phyloP scores from a whole-genome alignment of 2,113 vertebrate species.

The Polypterus bichir region DNA sequence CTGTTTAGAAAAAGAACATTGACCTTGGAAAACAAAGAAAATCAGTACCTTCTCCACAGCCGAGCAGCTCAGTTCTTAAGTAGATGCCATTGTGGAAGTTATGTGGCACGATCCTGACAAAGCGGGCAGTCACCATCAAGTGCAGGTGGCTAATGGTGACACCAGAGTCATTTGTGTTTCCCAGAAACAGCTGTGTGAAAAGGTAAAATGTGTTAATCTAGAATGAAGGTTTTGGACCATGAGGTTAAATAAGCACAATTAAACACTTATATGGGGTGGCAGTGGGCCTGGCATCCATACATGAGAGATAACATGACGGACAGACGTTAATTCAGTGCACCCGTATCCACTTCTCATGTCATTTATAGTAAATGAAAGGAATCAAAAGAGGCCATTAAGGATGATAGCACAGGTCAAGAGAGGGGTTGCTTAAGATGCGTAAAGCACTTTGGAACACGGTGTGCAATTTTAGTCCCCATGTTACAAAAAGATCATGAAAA shows the following conservation, averaged over 20 bases:
- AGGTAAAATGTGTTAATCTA: background rate
- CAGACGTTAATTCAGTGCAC: too few species aligned
- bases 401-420: too few species aligned
- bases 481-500: too few species aligned
- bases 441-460: too few species aligned
- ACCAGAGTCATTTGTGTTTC: conserved; percentile 37
- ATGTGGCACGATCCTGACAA: conserved; percentile 58
- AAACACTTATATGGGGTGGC: background rate
- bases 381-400: too few species aligned
- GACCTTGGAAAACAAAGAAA: background rate
- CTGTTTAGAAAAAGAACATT: background rate
- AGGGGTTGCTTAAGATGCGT: too few species aligned
- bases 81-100: conserved; percentile 48
- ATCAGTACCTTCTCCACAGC: conserved; percentile 53
- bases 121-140: conserved; percentile 50
- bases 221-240: background rate
- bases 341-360: too few species aligned
- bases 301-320: too few species aligned
- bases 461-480: too few species aligned
- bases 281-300: too few species aligned
- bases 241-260: background rate
- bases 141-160: conserved; percentile 39
- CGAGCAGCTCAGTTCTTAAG: conserved; percentile 63
- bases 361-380: too few species aligned
- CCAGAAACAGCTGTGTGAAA: conserved; percentile 44